phyloP scores from a whole-genome alignment of 2,113 vertebrate species.

The Willisornis vidua region DNA sequence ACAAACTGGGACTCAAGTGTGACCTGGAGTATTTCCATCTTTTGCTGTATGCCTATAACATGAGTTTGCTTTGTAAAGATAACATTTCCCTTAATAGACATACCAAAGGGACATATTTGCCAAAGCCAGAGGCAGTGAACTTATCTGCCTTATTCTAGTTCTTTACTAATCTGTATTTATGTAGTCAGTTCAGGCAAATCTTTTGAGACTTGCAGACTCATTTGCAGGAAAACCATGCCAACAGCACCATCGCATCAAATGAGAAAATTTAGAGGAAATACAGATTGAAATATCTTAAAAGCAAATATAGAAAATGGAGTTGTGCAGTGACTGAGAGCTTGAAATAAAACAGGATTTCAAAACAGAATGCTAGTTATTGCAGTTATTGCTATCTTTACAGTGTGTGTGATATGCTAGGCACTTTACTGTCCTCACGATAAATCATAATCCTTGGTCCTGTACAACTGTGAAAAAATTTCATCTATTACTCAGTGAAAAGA shows the following conservation, averaged over 20 bases:
- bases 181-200: constrained; percentile 2
- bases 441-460: not conserved
- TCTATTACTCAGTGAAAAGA: not conserved
- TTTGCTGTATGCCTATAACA: not conserved
- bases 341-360: not conserved
- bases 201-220: not conserved
- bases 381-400: not conserved
- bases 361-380: not conserved
- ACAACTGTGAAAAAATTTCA: not conserved
- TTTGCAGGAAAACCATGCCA: not conserved
- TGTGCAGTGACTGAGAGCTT: not conserved
- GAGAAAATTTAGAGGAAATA: constrained; percentile 10
- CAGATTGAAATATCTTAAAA: constrained; percentile 17
- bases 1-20: not conserved
- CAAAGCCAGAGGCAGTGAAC: not conserved
- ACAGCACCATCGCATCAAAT: not conserved
- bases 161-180: constrained; percentile 27
- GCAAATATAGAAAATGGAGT: not conserved
- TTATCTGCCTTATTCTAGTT: constrained; percentile 21
- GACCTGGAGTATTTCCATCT: not conserved
- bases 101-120: not conserved
- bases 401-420: not conserved
- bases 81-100: not conserved
- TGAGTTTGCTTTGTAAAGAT: not conserved
- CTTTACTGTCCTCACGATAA: fast-evolving